Conservation (phyloP, 2,797 vertebrate genomes). For the Menidia menidia region DNA sequence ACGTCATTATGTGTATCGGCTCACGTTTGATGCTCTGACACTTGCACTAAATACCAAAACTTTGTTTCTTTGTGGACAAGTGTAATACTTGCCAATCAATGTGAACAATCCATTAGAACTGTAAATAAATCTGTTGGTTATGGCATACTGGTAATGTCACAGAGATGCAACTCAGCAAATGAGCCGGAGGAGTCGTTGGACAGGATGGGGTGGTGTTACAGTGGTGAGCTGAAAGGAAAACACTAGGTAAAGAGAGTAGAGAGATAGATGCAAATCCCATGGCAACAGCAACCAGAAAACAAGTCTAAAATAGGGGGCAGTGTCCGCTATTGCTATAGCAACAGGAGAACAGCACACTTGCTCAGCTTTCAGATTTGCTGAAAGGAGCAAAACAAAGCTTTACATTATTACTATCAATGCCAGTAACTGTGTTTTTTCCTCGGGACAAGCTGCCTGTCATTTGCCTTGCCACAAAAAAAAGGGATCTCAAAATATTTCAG, state of each 20-base stretch:
- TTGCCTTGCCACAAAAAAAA: slow-evolving; percentile 19
- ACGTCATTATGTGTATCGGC: slow-evolving; percentile 32
- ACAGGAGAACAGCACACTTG: slow-evolving; percentile 84
- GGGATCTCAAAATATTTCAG: slow-evolving; percentile 8
- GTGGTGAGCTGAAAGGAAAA: slow-evolving; percentile 60
- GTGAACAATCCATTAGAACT: slow-evolving; percentile 63
- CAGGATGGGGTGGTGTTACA: slow-evolving; percentile 46
- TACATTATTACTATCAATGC: slow-evolving; percentile 65
- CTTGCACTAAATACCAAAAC: slow-evolving; percentile 22
- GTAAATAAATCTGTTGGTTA: slow-evolving; percentile 57
- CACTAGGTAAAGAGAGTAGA: slow-evolving; percentile 60
- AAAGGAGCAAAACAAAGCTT: slow-evolving; percentile 78
- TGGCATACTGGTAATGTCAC: slow-evolving; percentile 52
- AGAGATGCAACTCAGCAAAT: slow-evolving; percentile 78
- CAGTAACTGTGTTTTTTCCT: slow-evolving; percentile 43
- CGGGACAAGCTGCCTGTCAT: slow-evolving; percentile 36
- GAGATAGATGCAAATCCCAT: slow-evolving; percentile 87
- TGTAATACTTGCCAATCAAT: slow-evolving; percentile 34
- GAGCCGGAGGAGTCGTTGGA: slow-evolving; percentile 40
- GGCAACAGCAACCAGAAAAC: slow-evolving; percentile 89
- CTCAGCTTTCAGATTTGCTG: slow-evolving; percentile 82
- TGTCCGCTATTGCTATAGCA: slow-evolving; percentile 91
- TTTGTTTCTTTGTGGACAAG: slow-evolving; percentile 31
- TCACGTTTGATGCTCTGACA: slow-evolving; percentile 12
- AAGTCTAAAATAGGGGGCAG: slow-evolving; percentile 90